phyloP scores from a whole-genome alignment of 2,113 vertebrate species.

The Paracyprichromis sp. region DNA sequence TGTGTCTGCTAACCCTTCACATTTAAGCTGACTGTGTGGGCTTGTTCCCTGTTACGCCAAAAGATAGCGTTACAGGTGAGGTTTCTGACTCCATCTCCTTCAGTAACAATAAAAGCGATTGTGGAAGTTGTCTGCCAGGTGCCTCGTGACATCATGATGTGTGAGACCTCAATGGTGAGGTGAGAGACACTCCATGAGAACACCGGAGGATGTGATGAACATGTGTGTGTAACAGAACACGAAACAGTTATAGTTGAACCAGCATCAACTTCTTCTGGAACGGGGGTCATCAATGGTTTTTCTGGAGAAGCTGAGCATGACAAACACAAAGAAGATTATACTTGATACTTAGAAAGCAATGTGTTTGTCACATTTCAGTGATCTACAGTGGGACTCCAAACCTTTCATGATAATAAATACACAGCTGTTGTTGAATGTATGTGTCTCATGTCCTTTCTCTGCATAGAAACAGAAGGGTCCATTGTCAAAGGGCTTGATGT shows the following conservation, averaged over 20 bases:
- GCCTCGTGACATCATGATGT: neutral
- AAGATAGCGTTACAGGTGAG: slow-evolving; percentile 38
- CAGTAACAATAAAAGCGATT: slow-evolving; percentile 32
- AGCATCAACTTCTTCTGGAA: slow-evolving; percentile 39
- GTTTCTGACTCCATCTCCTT: slow-evolving; percentile 18
- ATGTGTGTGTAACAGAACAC: slow-evolving; percentile 59
- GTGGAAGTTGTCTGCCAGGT: slow-evolving; percentile 45
- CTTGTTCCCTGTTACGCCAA: slow-evolving; percentile 32
- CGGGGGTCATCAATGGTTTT: slow-evolving; percentile 37
- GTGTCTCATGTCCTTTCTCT: slow-evolving; percentile 1
- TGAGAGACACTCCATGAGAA: slow-evolving; percentile 49
- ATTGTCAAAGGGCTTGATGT: slow-evolving; percentile 59
- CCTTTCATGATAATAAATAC: slow-evolving; percentile 59
- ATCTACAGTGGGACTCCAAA: neutral
- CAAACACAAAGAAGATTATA: neutral
- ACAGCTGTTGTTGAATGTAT: slow-evolving; percentile 56
- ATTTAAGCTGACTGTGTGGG: neutral
- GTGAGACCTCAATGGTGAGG: neutral
- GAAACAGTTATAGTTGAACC: slow-evolving; percentile 24
- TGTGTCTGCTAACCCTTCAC: slow-evolving; percentile 29
- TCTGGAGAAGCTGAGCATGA: slow-evolving; percentile 40
- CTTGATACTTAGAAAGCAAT: neutral
- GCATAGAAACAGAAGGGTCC: slow-evolving; percentile 61
- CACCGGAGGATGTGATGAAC: slow-evolving; percentile 45
- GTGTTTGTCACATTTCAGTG: neutral